Evolutionary conservation across 1,140 invertebrate species (phyloP).

Genomic region (Yoshiicerus persimilis): DNA sequence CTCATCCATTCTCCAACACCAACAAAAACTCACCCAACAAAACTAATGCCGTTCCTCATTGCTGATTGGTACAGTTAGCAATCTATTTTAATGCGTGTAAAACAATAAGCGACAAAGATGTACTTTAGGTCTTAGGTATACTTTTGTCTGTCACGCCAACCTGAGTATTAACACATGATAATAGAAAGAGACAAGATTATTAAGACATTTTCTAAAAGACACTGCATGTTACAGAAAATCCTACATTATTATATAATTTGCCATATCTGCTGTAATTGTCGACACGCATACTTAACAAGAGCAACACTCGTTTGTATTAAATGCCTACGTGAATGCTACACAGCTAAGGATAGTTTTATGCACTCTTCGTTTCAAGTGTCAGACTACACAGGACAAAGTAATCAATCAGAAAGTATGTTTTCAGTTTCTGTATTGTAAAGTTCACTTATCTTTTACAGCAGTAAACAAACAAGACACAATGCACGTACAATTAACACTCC

Average conservation of each 20-base stretch:
- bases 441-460: not conserved
- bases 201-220: not conserved
- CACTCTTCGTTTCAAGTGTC: not conserved
- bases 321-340: not conserved
- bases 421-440: not conserved
- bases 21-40: not conserved
- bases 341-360: not conserved
- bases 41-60: not conserved
- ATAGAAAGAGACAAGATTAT: not conserved
- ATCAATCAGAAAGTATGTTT: not conserved
- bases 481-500: not conserved
- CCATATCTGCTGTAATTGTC: not conserved
- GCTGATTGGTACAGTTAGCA: not conserved
- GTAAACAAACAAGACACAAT: not conserved
- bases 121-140: not conserved
- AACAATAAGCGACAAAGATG: not conserved
- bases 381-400: not conserved
- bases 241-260: not conserved
- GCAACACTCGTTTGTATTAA: not conserved
- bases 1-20: not conserved
- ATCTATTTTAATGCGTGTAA: not conserved
- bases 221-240: not conserved
- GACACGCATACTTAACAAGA: not conserved
- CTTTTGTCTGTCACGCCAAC: not conserved
- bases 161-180: not conserved